phyloP scores from a whole-genome alignment of 2,888 invertebrate genomes.

The Drosophila mettleri region DNA sequence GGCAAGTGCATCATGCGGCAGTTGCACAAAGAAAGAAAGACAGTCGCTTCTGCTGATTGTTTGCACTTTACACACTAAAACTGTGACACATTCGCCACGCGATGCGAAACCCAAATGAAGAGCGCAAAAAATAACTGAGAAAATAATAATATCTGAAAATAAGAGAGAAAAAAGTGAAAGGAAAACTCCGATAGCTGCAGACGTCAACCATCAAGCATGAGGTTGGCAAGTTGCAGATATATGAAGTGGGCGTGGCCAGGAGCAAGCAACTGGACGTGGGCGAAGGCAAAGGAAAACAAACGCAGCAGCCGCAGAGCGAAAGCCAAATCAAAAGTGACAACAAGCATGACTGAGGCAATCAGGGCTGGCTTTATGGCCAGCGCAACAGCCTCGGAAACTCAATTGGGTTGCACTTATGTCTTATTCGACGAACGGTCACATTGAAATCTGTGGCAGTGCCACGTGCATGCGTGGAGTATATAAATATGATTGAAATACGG shows the following conservation, averaged over 20 bases:
- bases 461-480: background rate
- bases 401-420: background rate
- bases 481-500: background rate
- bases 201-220: constrained; percentile 19
- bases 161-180: background rate
- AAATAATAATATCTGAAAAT: constrained; percentile 1
- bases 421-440: constrained; percentile 5
- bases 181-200: constrained; percentile 27
- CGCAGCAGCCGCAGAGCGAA: constrained; percentile 30
- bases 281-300: constrained; percentile 2
- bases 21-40: constrained; percentile 65
- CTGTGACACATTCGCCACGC: constrained; percentile 58
- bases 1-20: constrained; percentile 50
- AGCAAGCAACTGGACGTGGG: background rate
- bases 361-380: constrained; percentile 30
- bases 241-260: constrained; percentile 21
- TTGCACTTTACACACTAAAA: constrained; percentile 76
- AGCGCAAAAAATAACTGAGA: constrained; percentile 14
- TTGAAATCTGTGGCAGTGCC: background rate
- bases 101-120: constrained; percentile 19
- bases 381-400: background rate
- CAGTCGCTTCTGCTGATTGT: constrained; percentile 78
- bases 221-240: constrained; percentile 18
- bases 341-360: constrained; percentile 30
- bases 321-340: constrained; percentile 66